These are phyloP conservation scores for Xanthia icteritia DNA, from an alignment of 2,888 invertebrate genomes.

Conservation along the genomic window DNA sequence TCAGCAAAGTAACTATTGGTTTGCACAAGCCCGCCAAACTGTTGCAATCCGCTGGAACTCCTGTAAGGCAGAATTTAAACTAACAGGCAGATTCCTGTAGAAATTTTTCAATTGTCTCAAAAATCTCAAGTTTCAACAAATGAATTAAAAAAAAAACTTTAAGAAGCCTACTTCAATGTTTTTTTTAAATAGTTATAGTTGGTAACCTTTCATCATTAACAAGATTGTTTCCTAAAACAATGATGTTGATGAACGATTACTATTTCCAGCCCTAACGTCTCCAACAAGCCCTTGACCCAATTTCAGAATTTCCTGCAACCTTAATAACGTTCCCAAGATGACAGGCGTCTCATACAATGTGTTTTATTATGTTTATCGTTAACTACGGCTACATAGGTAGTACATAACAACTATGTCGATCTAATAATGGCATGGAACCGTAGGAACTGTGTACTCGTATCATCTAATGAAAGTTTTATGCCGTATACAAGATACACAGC, in stretches of 20 bases:
- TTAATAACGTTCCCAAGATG: slow-evolving; percentile 7
- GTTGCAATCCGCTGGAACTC: too few species aligned
- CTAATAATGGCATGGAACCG: slow-evolving; percentile 43
- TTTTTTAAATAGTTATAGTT: too few species aligned
- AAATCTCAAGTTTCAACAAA: too few species aligned
- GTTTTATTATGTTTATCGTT: slow-evolving; percentile 46
- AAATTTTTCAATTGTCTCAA: too few species aligned
- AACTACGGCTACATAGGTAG: slow-evolving; percentile 1
- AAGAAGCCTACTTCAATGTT: too few species aligned
- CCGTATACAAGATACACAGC: background rate
- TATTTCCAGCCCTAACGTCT: background rate
- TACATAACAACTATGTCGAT: slow-evolving; percentile 4
- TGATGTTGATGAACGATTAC: background rate
- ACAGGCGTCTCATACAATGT: slow-evolving; percentile 39
- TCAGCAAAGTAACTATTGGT: too few species aligned
- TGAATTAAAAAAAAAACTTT: too few species aligned
- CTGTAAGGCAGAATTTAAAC: too few species aligned
- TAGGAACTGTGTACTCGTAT: background rate
- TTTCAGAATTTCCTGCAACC: slow-evolving; percentile 1
- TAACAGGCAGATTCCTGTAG: too few species aligned
- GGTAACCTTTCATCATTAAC: too few species aligned
- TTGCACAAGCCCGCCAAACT: too few species aligned
- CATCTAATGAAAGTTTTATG: slow-evolving; percentile 24
- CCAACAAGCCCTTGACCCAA: slow-evolving; percentile 13
- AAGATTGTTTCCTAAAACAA: too few species aligned